Evolutionary conservation across 2,888 invertebrate genomes (phyloP), one percentile per base, ranked within the genome.

Genomic region (Parapristionchus giblindavisi): DNA sequence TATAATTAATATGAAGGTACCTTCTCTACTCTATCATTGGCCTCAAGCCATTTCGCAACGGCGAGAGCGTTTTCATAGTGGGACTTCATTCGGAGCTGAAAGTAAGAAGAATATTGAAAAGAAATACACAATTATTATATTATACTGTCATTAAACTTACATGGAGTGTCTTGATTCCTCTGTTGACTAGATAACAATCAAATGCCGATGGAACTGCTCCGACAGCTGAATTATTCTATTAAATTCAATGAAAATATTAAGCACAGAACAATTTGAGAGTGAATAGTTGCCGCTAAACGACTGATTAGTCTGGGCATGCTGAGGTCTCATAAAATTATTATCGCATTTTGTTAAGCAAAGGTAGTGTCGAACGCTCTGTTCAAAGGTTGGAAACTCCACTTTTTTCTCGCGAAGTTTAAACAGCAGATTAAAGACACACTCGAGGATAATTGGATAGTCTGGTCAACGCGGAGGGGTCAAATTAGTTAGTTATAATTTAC

Each of bases 181-280:
- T 85, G 88, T 94, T 95, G 0, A 96, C 95, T 88, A 95, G 91
- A 88, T 92, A 94, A 89, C 98, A 97, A 89, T 99, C 99, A 88
- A 96, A 95, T 0, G 99, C 96, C 0, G 97, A 94, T 1, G 99
- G 97, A 21, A 98, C 93, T 56, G 94, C 92, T 71, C 99, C 99
- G 91, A 93, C 92, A 4, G 95, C 94, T 93, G 89, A 43, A 85
- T 83, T 34, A 54, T 27, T 32, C 43, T 3, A 36, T 48, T 48
- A 66, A 70, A 72, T 17, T 29, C 27, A 27, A 6, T n/a, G n/a
- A n/a, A 65, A 43, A 65, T 29, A 65, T 65, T 24, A 65, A 1
- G 34, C n/a, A 2, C 21, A 24, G 40, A 24, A 27, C 48, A 2
- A 27, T 14, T 1, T 21, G 36, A 60, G 54, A 1, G n/a, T n/a